Evolutionary conservation across 2,797 vertebrate species (phyloP).

Genomic region (Luscinia luscinia): DNA sequence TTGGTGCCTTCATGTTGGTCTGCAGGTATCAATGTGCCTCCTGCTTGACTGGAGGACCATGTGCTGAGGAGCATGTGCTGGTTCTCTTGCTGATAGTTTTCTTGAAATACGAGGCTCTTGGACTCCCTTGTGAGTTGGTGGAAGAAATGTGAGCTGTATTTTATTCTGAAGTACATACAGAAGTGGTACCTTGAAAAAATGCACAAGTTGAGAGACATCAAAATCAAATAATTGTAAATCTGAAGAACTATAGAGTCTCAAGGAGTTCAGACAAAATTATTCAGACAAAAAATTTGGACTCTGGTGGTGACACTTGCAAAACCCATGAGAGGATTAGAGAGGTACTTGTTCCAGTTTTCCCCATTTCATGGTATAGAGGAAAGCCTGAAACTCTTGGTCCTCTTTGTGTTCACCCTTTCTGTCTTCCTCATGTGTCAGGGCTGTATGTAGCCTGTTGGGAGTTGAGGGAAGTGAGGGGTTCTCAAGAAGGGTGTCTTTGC

Average conservation of each 20-base stretch:
- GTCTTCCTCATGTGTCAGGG: not conserved
- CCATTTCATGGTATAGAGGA: rapidly evolving
- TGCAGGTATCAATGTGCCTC: not conserved
- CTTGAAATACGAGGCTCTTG: not conserved
- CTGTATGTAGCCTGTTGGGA: not conserved
- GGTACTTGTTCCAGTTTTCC: not conserved
- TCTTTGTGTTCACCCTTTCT: not conserved
- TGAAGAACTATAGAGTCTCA: rapidly evolving
- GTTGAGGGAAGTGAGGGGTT: not conserved
- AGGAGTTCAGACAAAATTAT: not conserved
- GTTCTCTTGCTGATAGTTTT: not conserved
- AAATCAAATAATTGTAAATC: not conserved
- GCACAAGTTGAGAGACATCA: not conserved
- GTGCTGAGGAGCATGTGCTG: not conserved
- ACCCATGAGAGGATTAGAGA: not conserved
- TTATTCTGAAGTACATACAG: not conserved
- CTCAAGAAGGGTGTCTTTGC: not conserved
- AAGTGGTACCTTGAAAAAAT: not conserved
- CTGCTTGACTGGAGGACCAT: not conserved
- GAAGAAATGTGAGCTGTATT: not conserved
- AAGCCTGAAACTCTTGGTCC: not conserved
- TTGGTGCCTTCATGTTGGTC: not conserved
- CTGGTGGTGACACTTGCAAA: not conserved
- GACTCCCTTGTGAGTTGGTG: not conserved
- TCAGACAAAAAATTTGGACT: not conserved